Conservation (phyloP, 2,888 invertebrate species). For the Slavum lentiscoides region DNA sequence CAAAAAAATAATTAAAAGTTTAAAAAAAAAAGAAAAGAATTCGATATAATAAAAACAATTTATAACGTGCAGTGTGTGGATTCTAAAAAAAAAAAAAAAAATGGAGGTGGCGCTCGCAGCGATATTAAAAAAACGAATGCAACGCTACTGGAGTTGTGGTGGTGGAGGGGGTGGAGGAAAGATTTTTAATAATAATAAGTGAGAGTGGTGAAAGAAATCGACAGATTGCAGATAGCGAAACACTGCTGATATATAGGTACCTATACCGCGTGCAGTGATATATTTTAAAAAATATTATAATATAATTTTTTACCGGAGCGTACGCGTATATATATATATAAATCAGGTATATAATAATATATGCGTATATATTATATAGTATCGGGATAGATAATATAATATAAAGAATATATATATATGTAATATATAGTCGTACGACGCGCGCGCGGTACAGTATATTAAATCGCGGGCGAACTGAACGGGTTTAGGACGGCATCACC, state of each 20-base stretch:
- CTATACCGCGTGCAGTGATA: not conserved
- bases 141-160: not conserved
- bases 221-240: no score
- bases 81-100: no score
- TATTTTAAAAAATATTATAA: no score
- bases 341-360: not conserved
- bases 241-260: no score
- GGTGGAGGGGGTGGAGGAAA: not conserved
- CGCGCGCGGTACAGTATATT: not conserved
- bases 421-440: not conserved
- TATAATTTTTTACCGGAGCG: slow-evolving; percentile 18
- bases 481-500: not conserved
- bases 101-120: no score
- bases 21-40: not conserved
- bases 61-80: no score
- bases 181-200: not conserved
- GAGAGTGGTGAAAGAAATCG: not conserved
- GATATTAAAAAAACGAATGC: not conserved
- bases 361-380: no score
- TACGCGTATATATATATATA: not conserved
- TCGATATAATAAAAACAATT: not conserved
- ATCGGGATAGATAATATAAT: no score
- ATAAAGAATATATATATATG: not conserved
- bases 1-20: no score
- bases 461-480: slow-evolving; percentile 13